Conservation (phyloP, 2,113 vertebrate genomes). For the Fregetta grallaria region DNA sequence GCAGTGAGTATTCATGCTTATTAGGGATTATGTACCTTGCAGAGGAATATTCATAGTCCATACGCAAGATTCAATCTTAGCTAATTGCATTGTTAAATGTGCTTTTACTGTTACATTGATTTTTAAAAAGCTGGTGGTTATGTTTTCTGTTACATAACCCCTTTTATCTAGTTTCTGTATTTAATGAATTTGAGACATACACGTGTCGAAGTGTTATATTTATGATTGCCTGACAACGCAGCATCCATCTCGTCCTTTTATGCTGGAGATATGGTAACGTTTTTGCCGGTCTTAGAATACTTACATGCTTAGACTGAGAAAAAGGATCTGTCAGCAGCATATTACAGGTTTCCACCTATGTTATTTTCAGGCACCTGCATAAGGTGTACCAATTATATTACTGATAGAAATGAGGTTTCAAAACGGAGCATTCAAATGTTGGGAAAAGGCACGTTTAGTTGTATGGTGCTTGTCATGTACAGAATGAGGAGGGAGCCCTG, state of each 20-base stretch:
- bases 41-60: not conserved
- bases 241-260: not conserved
- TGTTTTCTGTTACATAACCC: not conserved
- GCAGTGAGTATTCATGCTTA: not conserved
- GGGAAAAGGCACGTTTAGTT: not conserved
- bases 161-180: not conserved
- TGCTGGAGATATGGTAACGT: not conserved
- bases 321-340: not conserved
- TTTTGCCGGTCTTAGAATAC: not conserved
- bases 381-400: not conserved
- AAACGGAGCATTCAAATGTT: not conserved
- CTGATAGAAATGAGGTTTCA: not conserved
- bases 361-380: not conserved
- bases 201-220: not conserved
- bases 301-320: not conserved
- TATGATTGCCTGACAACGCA: constrained; percentile 24
- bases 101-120: not conserved
- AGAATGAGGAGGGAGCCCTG: not conserved
- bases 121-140: not conserved
- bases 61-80: not conserved
- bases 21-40: not conserved
- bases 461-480: not conserved
- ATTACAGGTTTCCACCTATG: not conserved
- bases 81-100: not conserved
- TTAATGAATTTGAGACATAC: not conserved